Percentiles rank a stretch among this genome's conserved stretches.
Evolutionary conservation across 2,113 vertebrate species (phyloP).

Genomic region (Python bivittatus): DNA sequence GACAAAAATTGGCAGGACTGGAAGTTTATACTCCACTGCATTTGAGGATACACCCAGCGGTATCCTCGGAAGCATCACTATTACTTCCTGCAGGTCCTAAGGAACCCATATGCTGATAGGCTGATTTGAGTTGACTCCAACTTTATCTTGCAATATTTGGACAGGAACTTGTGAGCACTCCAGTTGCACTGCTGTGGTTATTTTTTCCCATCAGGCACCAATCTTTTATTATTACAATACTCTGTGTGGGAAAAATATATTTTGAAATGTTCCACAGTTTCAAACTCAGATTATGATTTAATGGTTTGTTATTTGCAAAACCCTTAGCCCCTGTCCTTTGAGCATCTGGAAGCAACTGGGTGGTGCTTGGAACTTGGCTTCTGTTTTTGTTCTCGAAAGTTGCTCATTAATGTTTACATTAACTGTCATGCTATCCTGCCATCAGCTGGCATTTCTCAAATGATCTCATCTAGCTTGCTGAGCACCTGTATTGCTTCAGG

Average conservation of each 20-base stretch:
- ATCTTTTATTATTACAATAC: background rate
- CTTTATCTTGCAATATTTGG: background rate
- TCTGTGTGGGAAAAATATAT: background rate
- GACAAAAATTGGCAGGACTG: background rate
- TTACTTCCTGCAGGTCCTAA: background rate
- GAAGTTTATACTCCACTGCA: background rate
- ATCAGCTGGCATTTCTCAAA: rapidly evolving
- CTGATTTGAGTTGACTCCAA: no score
- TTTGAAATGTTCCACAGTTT: background rate
- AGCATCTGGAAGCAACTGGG: background rate
- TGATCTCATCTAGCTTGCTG: constrained; percentile 13
- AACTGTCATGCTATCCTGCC: background rate
- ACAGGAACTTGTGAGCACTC: background rate
- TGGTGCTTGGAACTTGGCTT: background rate
- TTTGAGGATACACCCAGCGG: no score
- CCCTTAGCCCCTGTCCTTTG: background rate
- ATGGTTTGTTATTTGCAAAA: background rate
- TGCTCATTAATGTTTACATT: background rate
- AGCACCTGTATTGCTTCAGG: rapidly evolving
- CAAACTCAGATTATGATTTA: background rate
- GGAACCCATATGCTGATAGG: background rate
- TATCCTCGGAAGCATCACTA: background rate
- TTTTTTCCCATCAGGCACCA: background rate
- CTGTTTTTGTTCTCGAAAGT: background rate
- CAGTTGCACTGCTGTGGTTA: background rate